Conservation (phyloP, 2,888 invertebrate genomes). For the Lepidonotus clava region DNA sequence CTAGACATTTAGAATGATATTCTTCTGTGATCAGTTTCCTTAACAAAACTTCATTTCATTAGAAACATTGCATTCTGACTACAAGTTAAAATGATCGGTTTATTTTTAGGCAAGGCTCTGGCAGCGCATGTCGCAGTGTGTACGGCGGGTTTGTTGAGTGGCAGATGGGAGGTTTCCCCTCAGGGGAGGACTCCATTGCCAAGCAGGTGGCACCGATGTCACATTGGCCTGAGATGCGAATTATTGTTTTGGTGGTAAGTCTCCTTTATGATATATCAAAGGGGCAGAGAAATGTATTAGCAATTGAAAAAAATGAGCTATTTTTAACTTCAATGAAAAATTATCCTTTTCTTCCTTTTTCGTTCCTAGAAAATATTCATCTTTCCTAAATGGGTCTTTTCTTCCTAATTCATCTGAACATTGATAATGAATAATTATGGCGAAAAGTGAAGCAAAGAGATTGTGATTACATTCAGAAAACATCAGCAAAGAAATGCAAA, state of each 20-base stretch:
- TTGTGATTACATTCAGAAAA: too few species aligned
- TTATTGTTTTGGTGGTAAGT: slow-evolving; percentile 91
- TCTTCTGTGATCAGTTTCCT: too few species aligned
- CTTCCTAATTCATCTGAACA: too few species aligned
- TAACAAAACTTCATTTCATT: too few species aligned
- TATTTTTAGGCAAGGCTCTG: slow-evolving; percentile 84
- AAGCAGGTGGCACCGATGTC: slow-evolving; percentile 84
- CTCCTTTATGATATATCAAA: background rate
- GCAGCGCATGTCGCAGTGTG: slow-evolving; percentile 97
- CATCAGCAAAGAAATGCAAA: too few species aligned
- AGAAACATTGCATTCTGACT: background rate
- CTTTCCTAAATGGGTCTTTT: background rate
- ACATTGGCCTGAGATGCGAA: slow-evolving; percentile 95
- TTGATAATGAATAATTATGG: too few species aligned
- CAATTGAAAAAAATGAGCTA: background rate
- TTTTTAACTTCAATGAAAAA: background rate
- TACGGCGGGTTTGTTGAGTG: slow-evolving; percentile 97
- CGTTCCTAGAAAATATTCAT: background rate
- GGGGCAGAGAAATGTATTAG: too few species aligned
- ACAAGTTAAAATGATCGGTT: background rate
- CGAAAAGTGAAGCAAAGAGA: too few species aligned
- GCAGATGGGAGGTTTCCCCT: slow-evolving; percentile 83
- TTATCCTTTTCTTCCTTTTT: background rate
- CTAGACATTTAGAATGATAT: too few species aligned
- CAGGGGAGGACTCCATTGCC: slow-evolving; percentile 76